Evolutionary conservation across 1,140 invertebrate species (phyloP).

Genomic region (Drosophila tani): DNA sequence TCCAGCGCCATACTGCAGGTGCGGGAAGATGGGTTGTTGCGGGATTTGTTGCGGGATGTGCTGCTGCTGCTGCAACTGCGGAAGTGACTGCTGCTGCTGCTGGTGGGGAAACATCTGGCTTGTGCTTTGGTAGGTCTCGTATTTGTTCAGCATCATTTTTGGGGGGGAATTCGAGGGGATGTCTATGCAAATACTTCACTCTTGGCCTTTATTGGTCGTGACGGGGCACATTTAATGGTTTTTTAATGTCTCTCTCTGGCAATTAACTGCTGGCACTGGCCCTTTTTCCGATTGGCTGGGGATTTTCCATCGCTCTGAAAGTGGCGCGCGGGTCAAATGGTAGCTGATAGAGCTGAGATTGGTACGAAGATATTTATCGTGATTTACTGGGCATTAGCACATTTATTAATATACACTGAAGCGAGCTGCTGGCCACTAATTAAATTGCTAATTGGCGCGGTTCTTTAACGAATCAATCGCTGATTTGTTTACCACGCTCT

Average conservation of each 20-base stretch:
- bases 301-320: slow-evolving; percentile 39
- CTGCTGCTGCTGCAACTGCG: slow-evolving; percentile 30
- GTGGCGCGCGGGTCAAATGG: slow-evolving; percentile 17
- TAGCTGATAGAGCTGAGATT: slow-evolving; percentile 8
- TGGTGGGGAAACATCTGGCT: slow-evolving; percentile 74
- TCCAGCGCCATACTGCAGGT: slow-evolving; percentile 45
- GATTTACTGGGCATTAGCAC: slow-evolving; percentile 36
- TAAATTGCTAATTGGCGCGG: slow-evolving; percentile 28
- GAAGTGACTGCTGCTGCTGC: slow-evolving; percentile 44
- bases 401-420: slow-evolving; percentile 32
- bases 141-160: slow-evolving; percentile 80
- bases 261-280: slow-evolving; percentile 38
- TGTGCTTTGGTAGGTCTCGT: slow-evolving; percentile 75
- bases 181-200: slow-evolving; percentile 31
- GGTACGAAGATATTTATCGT: slow-evolving; percentile 22
- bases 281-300: slow-evolving; percentile 20
- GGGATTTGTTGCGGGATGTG: slow-evolving; percentile 24
- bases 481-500: slow-evolving; percentile 38
- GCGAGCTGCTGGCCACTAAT: slow-evolving; percentile 17
- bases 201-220: slow-evolving; percentile 8
- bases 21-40: slow-evolving; percentile 39
- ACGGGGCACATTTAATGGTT: slow-evolving; percentile 46
- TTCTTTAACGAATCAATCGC: slow-evolving; percentile 40
- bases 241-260: slow-evolving; percentile 44
- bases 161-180: slow-evolving; percentile 10